Base-by-base conservation (phyloP, 2,113 vertebrate species). In the Hippocampus abdominalis region DNA sequence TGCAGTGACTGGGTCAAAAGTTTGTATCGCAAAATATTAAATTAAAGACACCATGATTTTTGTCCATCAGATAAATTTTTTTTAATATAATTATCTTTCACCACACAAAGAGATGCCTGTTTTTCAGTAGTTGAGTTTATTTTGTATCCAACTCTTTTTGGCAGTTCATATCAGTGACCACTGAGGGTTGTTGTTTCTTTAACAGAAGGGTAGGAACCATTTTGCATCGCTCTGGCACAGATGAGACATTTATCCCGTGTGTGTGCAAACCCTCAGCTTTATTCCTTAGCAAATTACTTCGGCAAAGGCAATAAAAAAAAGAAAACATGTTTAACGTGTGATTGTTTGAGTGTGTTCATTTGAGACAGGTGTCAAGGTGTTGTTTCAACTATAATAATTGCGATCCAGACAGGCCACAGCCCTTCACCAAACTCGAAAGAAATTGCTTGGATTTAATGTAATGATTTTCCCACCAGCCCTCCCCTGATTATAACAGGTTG, bases 371-470 rank as follows among this genome's bases (percentile, higher is more conserved):
- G 88, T 85, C 84, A 80, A 82, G 81, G 84, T 77, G 86, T 83
- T 81, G 72, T 82, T 72, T 85, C n/a, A 68, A 68, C 81, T 68
- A 68, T 76, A 76, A 54, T 86, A 87, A 89, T 87, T 84, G 88
- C 63, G 18, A 13, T 27, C 32, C 71, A 51, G 27, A 15, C 61
- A 39, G 79, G 78, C 64, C 54, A 1, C 73, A 9, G 68, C 78
- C 75, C 74, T 81, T 79, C 81, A 68, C 66, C 68, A 74, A 64
- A 73, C 76, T 2, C 20, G 21, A 64, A 69, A 85, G 78, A 81
- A 88, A 89, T 84, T 69, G 82, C 79, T 76, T 56, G 78, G 86
- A 88, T 88, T 84, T 87, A 86, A 88, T 77, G 63, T 87, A 87
- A 87, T 70, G 71, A 85, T 84, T 69, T 60, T 16, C 62, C 42